A percentile compares a stretch with the other conserved stretches of the same genome.
Evolutionary conservation across 2,797 vertebrate genomes (phyloP).

Genomic region (Mastacembelus armatus): DNA sequence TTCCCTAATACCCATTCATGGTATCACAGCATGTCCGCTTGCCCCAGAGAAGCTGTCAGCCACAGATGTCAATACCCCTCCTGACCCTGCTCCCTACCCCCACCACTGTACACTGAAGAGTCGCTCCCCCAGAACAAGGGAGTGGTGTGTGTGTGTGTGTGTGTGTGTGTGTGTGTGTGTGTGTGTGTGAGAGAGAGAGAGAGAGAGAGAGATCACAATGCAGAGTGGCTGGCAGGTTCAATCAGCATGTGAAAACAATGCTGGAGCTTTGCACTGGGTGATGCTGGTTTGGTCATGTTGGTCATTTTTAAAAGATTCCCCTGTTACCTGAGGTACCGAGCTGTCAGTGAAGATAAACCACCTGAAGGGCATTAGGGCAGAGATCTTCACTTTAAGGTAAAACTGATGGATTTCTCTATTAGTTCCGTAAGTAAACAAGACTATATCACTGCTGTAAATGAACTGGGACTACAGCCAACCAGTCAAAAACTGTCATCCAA

Average conservation of each 20-base stretch:
- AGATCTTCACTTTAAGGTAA: conserved; percentile 16
- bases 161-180: too few relatives aligned
- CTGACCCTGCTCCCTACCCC: conserved; percentile 74
- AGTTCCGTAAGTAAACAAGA: conserved; percentile 8
- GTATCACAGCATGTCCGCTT: conserved; percentile 69
- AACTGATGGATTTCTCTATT: conserved; percentile 32
- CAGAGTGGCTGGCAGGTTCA: conserved; percentile 73
- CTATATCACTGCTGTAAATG: conserved; percentile 4
- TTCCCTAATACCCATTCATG: conserved; percentile 65
- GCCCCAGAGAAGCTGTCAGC: conserved; percentile 78
- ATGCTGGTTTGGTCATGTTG: conserved; percentile 7
- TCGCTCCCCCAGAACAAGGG: conserved; percentile 79
- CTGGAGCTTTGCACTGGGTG: conserved; percentile 19
- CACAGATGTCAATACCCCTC: conserved; percentile 80
- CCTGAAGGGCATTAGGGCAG: conserved; percentile 29
- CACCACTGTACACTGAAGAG: conserved; percentile 65
- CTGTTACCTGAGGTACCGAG: conserved; percentile 62
- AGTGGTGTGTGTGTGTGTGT: conserved; percentile 67
- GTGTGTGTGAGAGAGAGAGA: too few relatives aligned
- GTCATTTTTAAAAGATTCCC: conserved; percentile 52
- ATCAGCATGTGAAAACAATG: conserved; percentile 69
- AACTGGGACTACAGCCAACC: conserved; percentile 12
- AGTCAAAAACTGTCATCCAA: conserved; percentile 14
- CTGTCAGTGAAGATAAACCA: too few relatives aligned
- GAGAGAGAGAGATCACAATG: conserved; percentile 79